Conservation (phyloP, 2,113 vertebrate species). For the Salvelinus sp. region DNA sequence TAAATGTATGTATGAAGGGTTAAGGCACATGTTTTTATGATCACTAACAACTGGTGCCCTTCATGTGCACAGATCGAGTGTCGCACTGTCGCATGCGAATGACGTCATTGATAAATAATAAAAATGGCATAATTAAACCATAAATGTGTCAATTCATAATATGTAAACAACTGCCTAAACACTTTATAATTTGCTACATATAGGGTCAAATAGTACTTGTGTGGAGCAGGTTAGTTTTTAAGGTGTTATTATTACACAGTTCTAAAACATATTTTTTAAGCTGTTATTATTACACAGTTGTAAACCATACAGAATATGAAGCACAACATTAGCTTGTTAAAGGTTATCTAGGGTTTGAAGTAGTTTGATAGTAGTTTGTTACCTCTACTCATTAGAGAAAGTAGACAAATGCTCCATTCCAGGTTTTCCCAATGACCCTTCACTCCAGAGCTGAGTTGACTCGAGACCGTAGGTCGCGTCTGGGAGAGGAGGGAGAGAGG, state of each 20-base stretch:
- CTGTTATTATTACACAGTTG: no score
- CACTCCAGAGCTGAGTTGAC: constrained; percentile 54
- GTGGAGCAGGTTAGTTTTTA: no score
- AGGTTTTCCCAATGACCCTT: constrained; percentile 56
- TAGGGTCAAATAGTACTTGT: no score
- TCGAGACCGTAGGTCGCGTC: constrained; percentile 63
- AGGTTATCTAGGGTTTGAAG: no score
- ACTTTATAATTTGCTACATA: no score
- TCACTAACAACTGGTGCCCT: constrained; percentile 31
- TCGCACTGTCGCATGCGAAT: constrained; percentile 50
- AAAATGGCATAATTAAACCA: not conserved
- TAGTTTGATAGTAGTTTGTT: no score
- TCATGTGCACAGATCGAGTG: constrained; percentile 21
- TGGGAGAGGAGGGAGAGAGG: constrained; percentile 66
- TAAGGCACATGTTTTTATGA: constrained; percentile 24
- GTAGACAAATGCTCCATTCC: constrained; percentile 55
- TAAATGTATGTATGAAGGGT: not conserved
- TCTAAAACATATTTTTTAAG: no score
- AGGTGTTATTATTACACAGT: no score
- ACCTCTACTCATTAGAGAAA: no score
- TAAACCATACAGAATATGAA: no score
- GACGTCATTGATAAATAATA: constrained; percentile 35
- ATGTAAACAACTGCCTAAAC: no score
- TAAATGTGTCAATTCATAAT: not conserved
- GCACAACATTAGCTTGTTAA: no score